phyloP scores from a whole-genome alignment of 2,797 vertebrate genomes.

The Anas acuta region DNA sequence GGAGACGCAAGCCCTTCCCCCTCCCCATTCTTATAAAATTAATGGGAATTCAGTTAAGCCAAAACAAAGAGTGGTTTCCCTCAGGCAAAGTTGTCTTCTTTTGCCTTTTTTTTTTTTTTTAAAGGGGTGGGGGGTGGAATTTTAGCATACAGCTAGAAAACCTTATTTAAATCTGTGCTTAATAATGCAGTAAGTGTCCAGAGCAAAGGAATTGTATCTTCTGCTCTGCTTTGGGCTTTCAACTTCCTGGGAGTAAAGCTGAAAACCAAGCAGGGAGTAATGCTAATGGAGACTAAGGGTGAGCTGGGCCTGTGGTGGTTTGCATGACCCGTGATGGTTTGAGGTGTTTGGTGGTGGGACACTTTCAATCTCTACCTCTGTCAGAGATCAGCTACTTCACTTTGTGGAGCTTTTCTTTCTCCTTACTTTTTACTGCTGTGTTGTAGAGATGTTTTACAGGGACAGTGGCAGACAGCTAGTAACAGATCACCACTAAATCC shows the following conservation, averaged over 20 bases:
- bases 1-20: slow-evolving; percentile 46
- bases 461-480: neutral
- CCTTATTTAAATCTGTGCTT: slow-evolving; percentile 49
- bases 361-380: neutral
- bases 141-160: slow-evolving; percentile 39
- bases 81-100: slow-evolving; percentile 20
- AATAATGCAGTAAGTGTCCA: slow-evolving; percentile 41
- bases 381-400: neutral
- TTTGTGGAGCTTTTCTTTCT: neutral
- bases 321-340: neutral
- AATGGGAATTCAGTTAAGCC: slow-evolving; percentile 61
- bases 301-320: slow-evolving; percentile 14
- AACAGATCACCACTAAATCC: neutral
- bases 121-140: neutral
- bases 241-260: slow-evolving; percentile 21
- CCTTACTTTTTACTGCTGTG: neutral
- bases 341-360: slow-evolving; percentile 6
- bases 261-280: slow-evolving; percentile 38
- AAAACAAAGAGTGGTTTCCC: slow-evolving; percentile 66
- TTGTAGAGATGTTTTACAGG: neutral
- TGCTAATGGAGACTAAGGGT: slow-evolving; percentile 13
- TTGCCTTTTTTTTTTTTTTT: neutral
- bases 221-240: slow-evolving; percentile 9
- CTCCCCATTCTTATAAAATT: slow-evolving; percentile 52
- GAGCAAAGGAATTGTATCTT: slow-evolving; percentile 25